Evolutionary conservation across 2,888 invertebrate genomes (phyloP), one percentile per base, ranked within the genome.

Genomic region (Apocheima hispidaria): DNA sequence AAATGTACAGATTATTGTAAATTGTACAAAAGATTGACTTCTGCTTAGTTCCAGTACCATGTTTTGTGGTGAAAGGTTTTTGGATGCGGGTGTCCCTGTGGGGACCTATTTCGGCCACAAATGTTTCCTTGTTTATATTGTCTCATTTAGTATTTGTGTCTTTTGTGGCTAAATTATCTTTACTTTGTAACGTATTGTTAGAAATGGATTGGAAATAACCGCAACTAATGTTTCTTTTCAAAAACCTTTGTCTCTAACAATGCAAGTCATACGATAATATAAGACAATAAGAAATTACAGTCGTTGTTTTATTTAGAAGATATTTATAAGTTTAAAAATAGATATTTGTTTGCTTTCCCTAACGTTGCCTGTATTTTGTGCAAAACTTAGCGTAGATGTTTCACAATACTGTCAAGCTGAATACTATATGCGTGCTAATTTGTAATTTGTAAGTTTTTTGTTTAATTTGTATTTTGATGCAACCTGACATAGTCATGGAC

Each of bases 11-110:
- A 73, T 74, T 79, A 83, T 85, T 87, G 84, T 84, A 64, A 70
- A 63, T 81, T 75, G 74, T 73, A 84, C 79, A 86, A 88, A 82
- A 80, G 84, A 76, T 77, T 79, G 76, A 74, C 83, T 83, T 83
- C 83, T 77, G 79, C 82, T 83, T 79, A 84, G 78, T 81, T 81
- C 75, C 78, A 79, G 75, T 77, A 74, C 79, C 81, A 75, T 62
- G 77, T 78, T 79, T 82, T 86, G 85, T 80, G 84, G 83, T 77
- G 70, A 75, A 79, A 75, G 73, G 66, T 66, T 72, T 81, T 72
- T 75, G 71, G 71, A 83, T 82, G 81, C 80, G 82, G 84, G 87
- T 70, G 77, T 81, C 74, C 66, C 77, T 74, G 71, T 72, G 79
- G 86, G 86, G 52, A 60, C 43, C 36, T 55, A 41, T 60, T 67